Base-by-base conservation (phyloP, 2,888 invertebrate genomes). In the Hyposoter dolosus region DNA sequence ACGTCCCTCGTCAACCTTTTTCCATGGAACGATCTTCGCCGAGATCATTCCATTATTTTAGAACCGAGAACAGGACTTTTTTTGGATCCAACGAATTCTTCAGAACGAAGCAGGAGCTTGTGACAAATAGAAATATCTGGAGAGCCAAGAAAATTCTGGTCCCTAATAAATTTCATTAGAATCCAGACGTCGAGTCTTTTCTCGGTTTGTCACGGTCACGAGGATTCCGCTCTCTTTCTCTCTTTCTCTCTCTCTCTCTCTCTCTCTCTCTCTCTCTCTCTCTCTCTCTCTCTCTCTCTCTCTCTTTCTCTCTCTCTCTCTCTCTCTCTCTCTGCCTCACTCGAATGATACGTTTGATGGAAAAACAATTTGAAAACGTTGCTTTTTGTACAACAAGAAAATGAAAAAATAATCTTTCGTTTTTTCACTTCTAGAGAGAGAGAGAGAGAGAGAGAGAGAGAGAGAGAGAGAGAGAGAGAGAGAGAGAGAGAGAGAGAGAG, bases 1-100 rank as follows among this genome's bases (percentile, higher is more conserved):
- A 81, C 83, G 83, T 83, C 80, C 85, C 76, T 86, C 77, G 40
- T 63, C 65, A 9, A 45, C n/a, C 28, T 72, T 60, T 69, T 78
- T 68, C 76, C 60, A 72, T 63, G 72, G 77, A 81, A 86, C 79
- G 76, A 71, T 66, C 47, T 75, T 35, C 60, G 40, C 40, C 60
- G n/a, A 47, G 35, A 68, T 71, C 32, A 71, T 71, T 82, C 6
- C 43, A 63, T 50, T 28, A 63, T 84, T 32, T 68, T 40, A 40
- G 4, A 56, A 60, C 35, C 17, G 66, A 74, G 50, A 47, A 65
- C 65, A 75, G 35, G 9, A 9, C 3, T 50, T 15, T 23, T 19
- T 1, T 68, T 68, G 68, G 23, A 68, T 19, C 12, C 40, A 10
- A 43, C 23, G 23, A n/a, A 43, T 68, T 12, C 3, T 10, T 28